Evolutionary conservation across 2,797 vertebrate species (phyloP).

Genomic region (Tokudaia tokunoshimensis): DNA sequence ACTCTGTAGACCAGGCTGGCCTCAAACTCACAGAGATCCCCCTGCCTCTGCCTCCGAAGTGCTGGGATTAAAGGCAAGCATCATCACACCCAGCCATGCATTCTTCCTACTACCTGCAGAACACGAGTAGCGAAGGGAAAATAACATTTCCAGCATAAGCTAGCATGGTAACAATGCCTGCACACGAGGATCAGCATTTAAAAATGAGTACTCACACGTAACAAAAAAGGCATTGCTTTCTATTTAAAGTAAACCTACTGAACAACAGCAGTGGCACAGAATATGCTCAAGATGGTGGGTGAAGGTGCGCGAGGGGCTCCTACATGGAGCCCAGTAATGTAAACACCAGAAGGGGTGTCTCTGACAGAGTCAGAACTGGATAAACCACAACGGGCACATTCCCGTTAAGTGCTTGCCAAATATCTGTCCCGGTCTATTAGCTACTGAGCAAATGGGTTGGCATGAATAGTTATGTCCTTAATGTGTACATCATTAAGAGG

Average conservation of each 20-base stretch:
- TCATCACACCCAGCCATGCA: neutral
- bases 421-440: neutral
- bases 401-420: slow-evolving; percentile 12
- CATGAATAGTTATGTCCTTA: slow-evolving; percentile 96
- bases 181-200: neutral
- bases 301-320: neutral
- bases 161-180: neutral
- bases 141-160: neutral
- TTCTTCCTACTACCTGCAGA: neutral
- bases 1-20: neutral
- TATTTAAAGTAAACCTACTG: slow-evolving; percentile 55
- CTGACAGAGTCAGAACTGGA: slow-evolving; percentile 1
- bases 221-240: neutral
- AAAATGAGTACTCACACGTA: slow-evolving; percentile 51
- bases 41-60: neutral
- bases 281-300: neutral
- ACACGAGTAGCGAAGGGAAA: slow-evolving; percentile 16
- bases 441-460: slow-evolving; percentile 96
- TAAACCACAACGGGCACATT: slow-evolving; percentile 39
- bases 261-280: neutral
- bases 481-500: slow-evolving; percentile 96
- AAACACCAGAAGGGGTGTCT: slow-evolving; percentile 47
- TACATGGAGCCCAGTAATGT: neutral
- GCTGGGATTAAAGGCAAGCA: neutral
- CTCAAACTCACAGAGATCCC: neutral